Percentiles rank a stretch among this genome's conserved stretches.
phyloP scores from a whole-genome alignment of 2,113 vertebrate species.

The Australoheros scitulus region DNA sequence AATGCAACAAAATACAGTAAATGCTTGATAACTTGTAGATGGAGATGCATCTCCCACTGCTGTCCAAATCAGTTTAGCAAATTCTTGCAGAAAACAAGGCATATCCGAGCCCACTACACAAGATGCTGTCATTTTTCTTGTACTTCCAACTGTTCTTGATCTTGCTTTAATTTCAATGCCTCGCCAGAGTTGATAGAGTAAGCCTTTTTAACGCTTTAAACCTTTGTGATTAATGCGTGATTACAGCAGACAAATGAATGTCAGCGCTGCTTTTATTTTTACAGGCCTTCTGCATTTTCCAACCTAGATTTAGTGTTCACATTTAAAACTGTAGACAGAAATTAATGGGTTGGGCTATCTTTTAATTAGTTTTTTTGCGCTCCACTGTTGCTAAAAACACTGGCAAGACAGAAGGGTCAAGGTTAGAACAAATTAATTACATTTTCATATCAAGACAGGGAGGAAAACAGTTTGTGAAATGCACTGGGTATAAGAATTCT shows the following conservation, averaged over 20 bases:
- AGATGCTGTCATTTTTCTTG: not conserved
- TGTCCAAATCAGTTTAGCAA: not conserved
- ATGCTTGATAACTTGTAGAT: not conserved
- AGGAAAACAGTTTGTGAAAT: slow-evolving; percentile 49
- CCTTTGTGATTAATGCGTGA: slow-evolving; percentile 28
- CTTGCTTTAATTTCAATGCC: not conserved
- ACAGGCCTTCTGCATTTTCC: slow-evolving; percentile 15
- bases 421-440: slow-evolving; percentile 70
- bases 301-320: slow-evolving; percentile 29
- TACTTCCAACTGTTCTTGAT: not conserved
- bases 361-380: slow-evolving; percentile 68
- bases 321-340: slow-evolving; percentile 49
- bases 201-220: slow-evolving; percentile 29
- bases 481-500: not conserved
- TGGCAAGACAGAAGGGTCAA: slow-evolving; percentile 54
- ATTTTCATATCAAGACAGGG: slow-evolving; percentile 55
- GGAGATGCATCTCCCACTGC: not conserved
- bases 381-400: slow-evolving; percentile 44
- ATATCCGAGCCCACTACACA: not conserved
- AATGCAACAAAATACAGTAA: not conserved
- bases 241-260: slow-evolving; percentile 37
- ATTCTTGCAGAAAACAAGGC: not conserved
- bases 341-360: slow-evolving; percentile 65
- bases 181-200: not conserved
- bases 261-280: slow-evolving; percentile 24